These are phyloP conservation scores for Stratiolaelaps scimitus DNA, from an alignment of 1,140 invertebrate genomes.

Conservation along the genomic window DNA sequence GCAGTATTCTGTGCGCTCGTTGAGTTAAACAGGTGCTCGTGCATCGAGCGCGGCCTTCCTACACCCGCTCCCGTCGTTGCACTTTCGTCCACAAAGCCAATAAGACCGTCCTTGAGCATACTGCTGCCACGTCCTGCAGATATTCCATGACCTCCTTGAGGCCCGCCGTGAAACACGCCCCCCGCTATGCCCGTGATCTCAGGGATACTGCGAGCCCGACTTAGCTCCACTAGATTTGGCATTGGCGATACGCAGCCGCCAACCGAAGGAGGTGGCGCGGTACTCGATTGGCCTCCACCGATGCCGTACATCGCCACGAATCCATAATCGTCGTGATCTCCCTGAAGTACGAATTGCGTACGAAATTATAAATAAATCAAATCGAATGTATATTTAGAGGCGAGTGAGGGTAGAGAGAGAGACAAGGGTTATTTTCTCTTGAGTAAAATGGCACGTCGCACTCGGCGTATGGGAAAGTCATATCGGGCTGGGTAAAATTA, in stretches of 20 bases:
- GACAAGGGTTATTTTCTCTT: too few relatives aligned
- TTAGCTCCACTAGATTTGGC: neutral
- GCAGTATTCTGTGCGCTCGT: neutral
- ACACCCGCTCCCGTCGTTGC: neutral
- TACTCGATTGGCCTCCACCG: neutral
- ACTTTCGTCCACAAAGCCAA: neutral
- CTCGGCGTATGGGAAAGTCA: too few relatives aligned
- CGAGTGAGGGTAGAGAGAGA: too few relatives aligned
- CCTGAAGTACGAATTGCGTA: neutral
- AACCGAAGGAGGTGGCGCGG: too few relatives aligned
- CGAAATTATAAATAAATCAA: too few relatives aligned
- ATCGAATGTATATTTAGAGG: too few relatives aligned
- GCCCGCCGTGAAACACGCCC: neutral
- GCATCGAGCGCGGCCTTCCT: slow-evolving; percentile 1
- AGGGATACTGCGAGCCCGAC: slow-evolving; percentile 8
- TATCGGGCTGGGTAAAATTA: too few relatives aligned
- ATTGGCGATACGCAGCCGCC: too few relatives aligned
- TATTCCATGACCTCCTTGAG: too few relatives aligned
- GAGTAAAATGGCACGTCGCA: too few relatives aligned
- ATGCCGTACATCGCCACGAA: slow-evolving; percentile 11
- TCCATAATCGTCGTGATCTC: slow-evolving; percentile 9
- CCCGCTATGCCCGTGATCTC: neutral
- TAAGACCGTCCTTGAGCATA: neutral
- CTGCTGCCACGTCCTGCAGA: neutral
- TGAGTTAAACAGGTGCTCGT: slow-evolving; percentile 12